phyloP scores from a whole-genome alignment of 2,888 invertebrate genomes.

The Cordilura impudica region DNA sequence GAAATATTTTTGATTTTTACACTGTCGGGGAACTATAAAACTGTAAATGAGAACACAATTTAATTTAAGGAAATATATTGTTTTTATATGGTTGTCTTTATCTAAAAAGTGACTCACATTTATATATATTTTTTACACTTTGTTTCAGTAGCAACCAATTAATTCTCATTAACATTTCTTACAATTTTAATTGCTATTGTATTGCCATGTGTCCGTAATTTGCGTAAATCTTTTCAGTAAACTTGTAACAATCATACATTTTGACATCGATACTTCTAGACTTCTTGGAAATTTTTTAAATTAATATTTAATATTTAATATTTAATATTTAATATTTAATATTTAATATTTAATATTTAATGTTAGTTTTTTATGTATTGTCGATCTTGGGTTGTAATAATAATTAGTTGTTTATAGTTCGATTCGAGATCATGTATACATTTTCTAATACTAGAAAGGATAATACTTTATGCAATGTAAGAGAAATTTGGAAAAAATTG shows the following conservation, averaged over 20 bases:
- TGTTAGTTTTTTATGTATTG: too few species aligned
- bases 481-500: too few species aligned
- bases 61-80: background rate
- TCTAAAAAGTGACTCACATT: slow-evolving; percentile 39
- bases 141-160: slow-evolving; percentile 38
- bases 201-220: slow-evolving; percentile 1
- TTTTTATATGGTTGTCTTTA: background rate
- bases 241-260: slow-evolving; percentile 47
- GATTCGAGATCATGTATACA: too few species aligned
- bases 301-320: too few species aligned
- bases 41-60: background rate
- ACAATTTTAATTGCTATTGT: slow-evolving; percentile 29
- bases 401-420: too few species aligned
- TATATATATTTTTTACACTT: slow-evolving; percentile 36
- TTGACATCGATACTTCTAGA: background rate
- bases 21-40: background rate
- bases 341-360: too few species aligned
- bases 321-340: too few species aligned
- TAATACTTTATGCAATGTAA: too few species aligned
- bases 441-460: too few species aligned
- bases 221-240: slow-evolving; percentile 45
- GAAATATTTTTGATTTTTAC: background rate
- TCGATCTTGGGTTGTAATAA: too few species aligned
- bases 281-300: too few species aligned
- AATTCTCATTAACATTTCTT: slow-evolving; percentile 47